Conservation (phyloP, 2,888 invertebrate genomes). For the Unio delphinus region DNA sequence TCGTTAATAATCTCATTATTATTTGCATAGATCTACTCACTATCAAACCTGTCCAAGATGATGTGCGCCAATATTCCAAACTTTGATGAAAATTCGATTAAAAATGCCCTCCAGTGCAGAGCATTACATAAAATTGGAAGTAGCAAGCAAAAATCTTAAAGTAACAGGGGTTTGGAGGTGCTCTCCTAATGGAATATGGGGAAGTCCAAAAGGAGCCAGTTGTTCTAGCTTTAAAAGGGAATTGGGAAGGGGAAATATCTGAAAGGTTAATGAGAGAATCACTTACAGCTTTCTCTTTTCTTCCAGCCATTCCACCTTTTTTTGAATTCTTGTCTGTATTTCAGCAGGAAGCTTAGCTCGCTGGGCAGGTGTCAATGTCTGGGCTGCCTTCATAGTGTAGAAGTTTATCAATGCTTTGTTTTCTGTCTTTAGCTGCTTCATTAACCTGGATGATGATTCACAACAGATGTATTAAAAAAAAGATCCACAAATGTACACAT, state of each 20-base stretch:
- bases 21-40: too few species aligned
- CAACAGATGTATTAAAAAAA: not conserved
- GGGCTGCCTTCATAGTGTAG: slow-evolving; percentile 53
- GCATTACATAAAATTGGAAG: too few species aligned
- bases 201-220: too few species aligned
- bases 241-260: not conserved
- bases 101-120: too few species aligned
- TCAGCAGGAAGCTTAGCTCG: slow-evolving; percentile 55
- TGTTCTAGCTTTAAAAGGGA: not conserved
- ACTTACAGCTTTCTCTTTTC: slow-evolving; percentile 65
- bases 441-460: slow-evolving; percentile 28
- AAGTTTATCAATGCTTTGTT: slow-evolving; percentile 40
- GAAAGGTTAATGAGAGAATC: not conserved
- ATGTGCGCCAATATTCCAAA: too few species aligned
- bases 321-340: slow-evolving; percentile 58
- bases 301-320: slow-evolving; percentile 77
- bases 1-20: too few species aligned
- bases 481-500: too few species aligned
- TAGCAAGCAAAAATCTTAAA: too few species aligned
- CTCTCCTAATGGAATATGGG: too few species aligned
- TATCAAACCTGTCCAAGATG: too few species aligned
- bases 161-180: too few species aligned
- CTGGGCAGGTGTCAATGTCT: slow-evolving; percentile 56
- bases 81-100: too few species aligned
- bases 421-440: slow-evolving; percentile 43